Base-by-base conservation (phyloP, 23 tunicate species). In the Ascidia mentula region DNA sequence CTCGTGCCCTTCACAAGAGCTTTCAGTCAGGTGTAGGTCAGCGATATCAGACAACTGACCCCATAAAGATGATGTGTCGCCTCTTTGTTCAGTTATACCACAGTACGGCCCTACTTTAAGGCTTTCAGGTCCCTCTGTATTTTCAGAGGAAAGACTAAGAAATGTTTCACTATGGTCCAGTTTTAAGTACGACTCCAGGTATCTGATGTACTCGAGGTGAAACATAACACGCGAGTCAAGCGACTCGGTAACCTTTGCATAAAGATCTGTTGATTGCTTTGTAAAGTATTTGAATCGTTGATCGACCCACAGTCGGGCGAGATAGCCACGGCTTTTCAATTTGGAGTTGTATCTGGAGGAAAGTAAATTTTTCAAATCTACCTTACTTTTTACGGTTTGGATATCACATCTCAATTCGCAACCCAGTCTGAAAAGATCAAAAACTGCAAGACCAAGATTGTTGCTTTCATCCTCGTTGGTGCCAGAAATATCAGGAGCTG, bases 401-500 rank as follows among this genome's bases (percentile, higher is more conserved):
- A 88, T 40, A 46, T 81, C 80, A 20, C 72, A 30, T 31, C 88
- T 80, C 72, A 59, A 53, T 34, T 83, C 92, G 59, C 83, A 40
- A 12, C 93, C 89, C 73, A 93, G 70, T 6, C 98, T 72, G 5
- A 93, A 36, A 77, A 93, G 33, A 77, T 93, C 98, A 12, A 93
- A 45, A 6, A 84, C 98, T 0, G 92, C 93, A 18, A 93, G 93
- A 22, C 98, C 98, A 26, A 93, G 80, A 26, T 86, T 84, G 26
- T 82, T 80, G 3, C 84, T 74, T 5, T 74, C 36, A 33, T 37
- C 24, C 40, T 53, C 65, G 28, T 93, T 93, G 0, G 81, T 75
- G 13, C 42, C 31, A 9, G 74, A 6, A n/a, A 72, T 12, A 31
- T 85, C 28, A 0, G 69, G 18, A 6, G 53, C 71, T 24, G 84